Evolutionary conservation across 2,888 invertebrate genomes (phyloP), one percentile per base, ranked within the genome.

Genomic region (Sisyra terminalis): DNA sequence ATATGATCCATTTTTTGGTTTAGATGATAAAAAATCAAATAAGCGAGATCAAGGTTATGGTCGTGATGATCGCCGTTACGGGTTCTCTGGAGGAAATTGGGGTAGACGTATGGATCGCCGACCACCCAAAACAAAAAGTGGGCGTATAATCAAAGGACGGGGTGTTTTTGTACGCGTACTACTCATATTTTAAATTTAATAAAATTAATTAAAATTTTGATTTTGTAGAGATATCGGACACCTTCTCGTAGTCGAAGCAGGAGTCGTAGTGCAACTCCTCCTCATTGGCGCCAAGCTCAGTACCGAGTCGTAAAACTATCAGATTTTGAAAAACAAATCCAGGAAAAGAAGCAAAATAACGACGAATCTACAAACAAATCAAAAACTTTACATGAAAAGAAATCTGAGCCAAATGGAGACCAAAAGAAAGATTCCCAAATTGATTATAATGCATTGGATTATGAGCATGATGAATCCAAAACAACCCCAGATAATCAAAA

Each of bases 211-310:
- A 16, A n/a, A 17, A 37, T 24, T 43, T 46, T 47, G 42, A 39
- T 32, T 49, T 58, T 54, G 31, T 57, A 88, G 86, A 76, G 89
- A 40, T 90, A 85, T 61, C 78, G 85, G 49, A 89, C 89, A 0
- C 87, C 87, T 31, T 85, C 85, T 1, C 57, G 66, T 31, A 66
- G 65, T 34, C 70, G 83, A 10, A 86, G 86, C 45, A 77, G 90
- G 1, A 87, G 87, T 0, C 74, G 88, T 43, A 92, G 92, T 53
- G 77, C 75, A 18, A 94, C 94, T 1, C 94, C 94, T 8, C 87
- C 92, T 6, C 93, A 94, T 63, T 94, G 94, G 94, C 76, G 84
- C 34, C 81, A 86, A 54, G 90, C 89, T 46, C 85, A 88, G 58
- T 73, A 81, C 15, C 71, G 87, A 41, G 84, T 85, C 39, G 84